These are phyloP conservation scores for Fragum whitleyi DNA, from an alignment of 2,888 invertebrate species.

Conservation along the genomic window DNA sequence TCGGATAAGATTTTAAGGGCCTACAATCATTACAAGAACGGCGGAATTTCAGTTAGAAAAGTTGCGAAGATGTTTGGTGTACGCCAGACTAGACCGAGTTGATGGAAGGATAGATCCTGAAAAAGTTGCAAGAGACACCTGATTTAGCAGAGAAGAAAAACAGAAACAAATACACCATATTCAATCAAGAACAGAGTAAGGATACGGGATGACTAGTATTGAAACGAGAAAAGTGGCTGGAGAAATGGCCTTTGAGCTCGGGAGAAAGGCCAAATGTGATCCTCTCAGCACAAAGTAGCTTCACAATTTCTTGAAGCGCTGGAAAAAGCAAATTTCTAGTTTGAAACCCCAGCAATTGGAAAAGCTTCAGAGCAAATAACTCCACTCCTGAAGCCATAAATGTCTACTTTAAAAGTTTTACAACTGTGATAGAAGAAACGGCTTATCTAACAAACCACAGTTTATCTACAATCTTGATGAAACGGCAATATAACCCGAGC, in stretches of 20 bases:
- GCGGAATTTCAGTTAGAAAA: constrained; percentile 3
- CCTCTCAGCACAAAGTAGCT: constrained; percentile 19
- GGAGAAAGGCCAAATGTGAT: neutral
- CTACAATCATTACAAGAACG: neutral
- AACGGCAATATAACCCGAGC: constrained; percentile 41
- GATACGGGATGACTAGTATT: constrained; percentile 20
- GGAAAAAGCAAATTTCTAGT: constrained; percentile 11
- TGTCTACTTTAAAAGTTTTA: neutral
- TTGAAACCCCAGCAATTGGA: constrained; percentile 19
- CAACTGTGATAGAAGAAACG: constrained; percentile 34
- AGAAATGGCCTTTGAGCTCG: constrained; percentile 3
- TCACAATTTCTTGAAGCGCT: constrained; percentile 14
- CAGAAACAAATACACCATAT: constrained; percentile 8
- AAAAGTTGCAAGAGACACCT: constrained; percentile 18
- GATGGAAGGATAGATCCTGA: constrained; percentile 13
- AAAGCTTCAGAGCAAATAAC: constrained; percentile 1
- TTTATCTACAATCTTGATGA: constrained; percentile 44
- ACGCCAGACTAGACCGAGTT: constrained; percentile 16
- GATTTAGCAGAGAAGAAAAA: constrained; percentile 31
- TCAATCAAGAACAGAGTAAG: constrained; percentile 7
- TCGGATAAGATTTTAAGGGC: constrained; percentile 10
- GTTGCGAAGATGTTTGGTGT: constrained; percentile 25
- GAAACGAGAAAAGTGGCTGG: constrained; percentile 12
- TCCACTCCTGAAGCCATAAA: constrained; percentile 8
- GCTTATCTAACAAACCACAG: constrained; percentile 32